phyloP scores from a whole-genome alignment of 1,140 invertebrate species.

The Drosophila orena region DNA sequence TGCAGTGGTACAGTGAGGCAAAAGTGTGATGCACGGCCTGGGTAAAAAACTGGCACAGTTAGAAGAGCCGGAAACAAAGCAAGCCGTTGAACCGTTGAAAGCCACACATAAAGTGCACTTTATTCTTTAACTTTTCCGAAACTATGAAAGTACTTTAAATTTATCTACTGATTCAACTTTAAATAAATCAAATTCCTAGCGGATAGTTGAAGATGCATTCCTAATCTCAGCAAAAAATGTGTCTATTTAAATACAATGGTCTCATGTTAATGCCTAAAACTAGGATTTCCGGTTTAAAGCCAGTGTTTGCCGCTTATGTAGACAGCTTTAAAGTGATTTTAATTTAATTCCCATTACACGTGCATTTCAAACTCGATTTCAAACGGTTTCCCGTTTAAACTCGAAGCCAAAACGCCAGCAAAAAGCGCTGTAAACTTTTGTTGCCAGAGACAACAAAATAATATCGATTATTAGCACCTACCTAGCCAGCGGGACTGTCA shows the following conservation, averaged over 20 bases:
- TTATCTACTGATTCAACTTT: no score
- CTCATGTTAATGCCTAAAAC: no score
- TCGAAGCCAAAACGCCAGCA: conserved; percentile 12
- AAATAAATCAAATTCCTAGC: no score
- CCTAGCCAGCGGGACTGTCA: conserved; percentile 24
- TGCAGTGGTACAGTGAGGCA: conserved; percentile 18
- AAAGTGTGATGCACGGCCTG: conserved; percentile 14
- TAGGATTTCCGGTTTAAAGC: no score
- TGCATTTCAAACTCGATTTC: conserved; percentile 2
- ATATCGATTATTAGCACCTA: conserved; percentile 81
- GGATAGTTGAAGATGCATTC: no score
- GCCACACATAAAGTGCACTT: neutral
- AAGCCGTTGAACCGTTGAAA: conserved; percentile 10
- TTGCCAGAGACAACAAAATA: conserved; percentile 76
- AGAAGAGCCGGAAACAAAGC: conserved; percentile 13
- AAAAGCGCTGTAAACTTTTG: conserved; percentile 67
- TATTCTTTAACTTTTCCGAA: neutral
- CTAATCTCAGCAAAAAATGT: no score
- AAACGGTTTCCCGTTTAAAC: conserved; percentile 28
- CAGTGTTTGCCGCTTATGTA: neutral
- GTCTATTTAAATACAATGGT: no score
- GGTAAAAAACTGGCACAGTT: no score
- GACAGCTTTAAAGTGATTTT: neutral
- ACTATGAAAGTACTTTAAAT: neutral
- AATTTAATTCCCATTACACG: conserved; percentile 19